phyloP scores from a whole-genome alignment of 2,797 vertebrate genomes.

The Erpetoichthys calabaricus region DNA sequence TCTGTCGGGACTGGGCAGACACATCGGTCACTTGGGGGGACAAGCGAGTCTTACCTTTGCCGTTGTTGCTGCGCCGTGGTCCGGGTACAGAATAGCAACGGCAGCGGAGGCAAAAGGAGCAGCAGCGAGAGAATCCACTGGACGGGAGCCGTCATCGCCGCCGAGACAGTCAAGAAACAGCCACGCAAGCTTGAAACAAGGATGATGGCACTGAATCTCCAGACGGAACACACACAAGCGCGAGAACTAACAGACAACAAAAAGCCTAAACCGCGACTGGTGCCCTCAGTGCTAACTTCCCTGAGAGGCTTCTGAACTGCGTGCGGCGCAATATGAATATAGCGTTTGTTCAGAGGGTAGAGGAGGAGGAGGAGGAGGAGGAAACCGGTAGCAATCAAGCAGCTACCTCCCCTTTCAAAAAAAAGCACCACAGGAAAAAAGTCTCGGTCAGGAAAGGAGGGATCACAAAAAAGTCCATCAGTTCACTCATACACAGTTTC shows the following conservation, averaged over 20 bases:
- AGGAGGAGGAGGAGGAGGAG: conserved; percentile 37
- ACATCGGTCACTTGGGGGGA: no score
- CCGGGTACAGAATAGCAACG: conserved; percentile 27
- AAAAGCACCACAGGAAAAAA: neutral
- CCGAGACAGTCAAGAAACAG: neutral
- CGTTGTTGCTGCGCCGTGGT: conserved; percentile 39
- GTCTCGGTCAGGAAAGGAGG: neutral
- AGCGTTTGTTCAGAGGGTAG: conserved; percentile 51
- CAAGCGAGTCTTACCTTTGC: conserved; percentile 45
- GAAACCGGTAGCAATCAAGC: conserved; percentile 26
- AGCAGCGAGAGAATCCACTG: conserved; percentile 35
- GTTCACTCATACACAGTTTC: neutral
- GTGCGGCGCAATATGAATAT: conserved; percentile 56
- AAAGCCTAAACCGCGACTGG: neutral
- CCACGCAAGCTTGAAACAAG: no score
- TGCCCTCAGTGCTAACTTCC: conserved; percentile 27
- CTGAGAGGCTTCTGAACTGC: conserved; percentile 45
- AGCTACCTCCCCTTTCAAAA: conserved; percentile 17
- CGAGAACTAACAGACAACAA: no score
- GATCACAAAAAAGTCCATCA: neutral
- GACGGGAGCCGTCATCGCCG: conserved; percentile 35
- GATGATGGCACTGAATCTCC: no score
- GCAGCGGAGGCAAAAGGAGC: conserved; percentile 23
- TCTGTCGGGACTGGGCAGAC: no score
- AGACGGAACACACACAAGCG: no score